These are phyloP conservation scores for Naso thynnoides DNA, from an alignment of 2,797 vertebrate genomes.

Conservation along the genomic window DNA sequence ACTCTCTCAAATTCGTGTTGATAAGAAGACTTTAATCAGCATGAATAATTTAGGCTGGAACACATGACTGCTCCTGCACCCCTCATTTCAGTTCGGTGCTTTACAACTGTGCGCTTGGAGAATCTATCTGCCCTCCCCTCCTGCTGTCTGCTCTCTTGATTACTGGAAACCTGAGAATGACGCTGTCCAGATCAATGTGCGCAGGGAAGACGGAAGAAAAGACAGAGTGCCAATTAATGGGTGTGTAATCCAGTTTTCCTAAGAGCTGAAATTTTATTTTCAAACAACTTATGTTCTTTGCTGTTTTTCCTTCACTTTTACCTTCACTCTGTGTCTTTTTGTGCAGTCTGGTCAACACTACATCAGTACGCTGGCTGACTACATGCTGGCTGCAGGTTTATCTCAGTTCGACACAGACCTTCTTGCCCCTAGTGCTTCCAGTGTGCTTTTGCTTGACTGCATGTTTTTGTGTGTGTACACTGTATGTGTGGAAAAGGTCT, in stretches of 20 bases:
- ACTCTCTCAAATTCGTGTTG: slow-evolving; percentile 84
- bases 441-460: slow-evolving; percentile 11
- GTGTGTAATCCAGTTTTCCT: slow-evolving; percentile 23
- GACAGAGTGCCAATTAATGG: slow-evolving; percentile 31
- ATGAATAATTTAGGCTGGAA: slow-evolving; percentile 88
- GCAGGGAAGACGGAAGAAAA: slow-evolving; percentile 1
- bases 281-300: neutral
- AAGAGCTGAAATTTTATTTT: slow-evolving; percentile 14
- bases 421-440: slow-evolving; percentile 40
- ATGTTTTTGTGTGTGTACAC: slow-evolving; percentile 26
- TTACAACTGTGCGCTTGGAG: slow-evolving; percentile 28
- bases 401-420: slow-evolving; percentile 70
- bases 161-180: slow-evolving; percentile 67
- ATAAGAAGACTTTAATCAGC: slow-evolving; percentile 87
- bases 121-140: slow-evolving; percentile 30
- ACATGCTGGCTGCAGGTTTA: slow-evolving; percentile 74
- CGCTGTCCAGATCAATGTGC: slow-evolving; percentile 44
- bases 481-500: slow-evolving; percentile 5
- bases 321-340: slow-evolving; percentile 39
- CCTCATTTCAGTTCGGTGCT: slow-evolving; percentile 26
- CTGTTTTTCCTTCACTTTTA: slow-evolving; percentile 19
- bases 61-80: slow-evolving; percentile 66
- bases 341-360: slow-evolving; percentile 44
- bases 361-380: slow-evolving; percentile 61
- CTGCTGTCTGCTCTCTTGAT: slow-evolving; percentile 49